These are phyloP conservation scores for Teleogryllus oceanicus DNA, from an alignment of 2,888 invertebrate species.

Conservation along the genomic window DNA sequence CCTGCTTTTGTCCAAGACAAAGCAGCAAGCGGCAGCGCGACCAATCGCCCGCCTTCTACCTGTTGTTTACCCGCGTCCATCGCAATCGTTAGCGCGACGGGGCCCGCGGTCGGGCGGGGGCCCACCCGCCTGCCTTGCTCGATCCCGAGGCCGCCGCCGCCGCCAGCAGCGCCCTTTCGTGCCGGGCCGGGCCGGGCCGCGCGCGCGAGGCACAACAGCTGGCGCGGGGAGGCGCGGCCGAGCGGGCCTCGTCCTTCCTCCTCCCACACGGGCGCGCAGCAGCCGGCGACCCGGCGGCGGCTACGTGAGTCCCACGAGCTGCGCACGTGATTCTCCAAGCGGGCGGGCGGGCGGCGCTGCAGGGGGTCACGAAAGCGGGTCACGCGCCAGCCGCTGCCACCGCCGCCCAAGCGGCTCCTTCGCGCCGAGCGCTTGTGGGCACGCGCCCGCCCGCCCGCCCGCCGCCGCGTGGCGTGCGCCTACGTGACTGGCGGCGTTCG, in stretches of 20 bases:
- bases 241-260: background rate
- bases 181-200: too few species aligned
- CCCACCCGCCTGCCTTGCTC: too few species aligned
- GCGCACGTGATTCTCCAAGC: background rate
- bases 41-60: too few species aligned
- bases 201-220: background rate
- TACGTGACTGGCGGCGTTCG: background rate
- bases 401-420: background rate
- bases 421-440: background rate
- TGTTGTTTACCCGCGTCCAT: too few species aligned
- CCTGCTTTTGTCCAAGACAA: too few species aligned
- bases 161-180: too few species aligned
- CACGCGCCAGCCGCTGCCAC: background rate
- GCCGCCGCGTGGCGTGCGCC: background rate
- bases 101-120: too few species aligned
- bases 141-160: background rate
- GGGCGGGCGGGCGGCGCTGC: background rate
- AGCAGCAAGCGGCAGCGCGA: too few species aligned
- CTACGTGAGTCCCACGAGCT: background rate
- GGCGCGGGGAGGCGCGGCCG: background rate
- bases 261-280: background rate
- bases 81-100: too few species aligned
- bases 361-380: constrained; percentile 9
- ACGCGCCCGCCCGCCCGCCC: background rate
- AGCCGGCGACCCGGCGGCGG: background rate